These are phyloP conservation scores for Hafferia zeledoni DNA, from an alignment of 2,797 vertebrate genomes.

Conservation along the genomic window DNA sequence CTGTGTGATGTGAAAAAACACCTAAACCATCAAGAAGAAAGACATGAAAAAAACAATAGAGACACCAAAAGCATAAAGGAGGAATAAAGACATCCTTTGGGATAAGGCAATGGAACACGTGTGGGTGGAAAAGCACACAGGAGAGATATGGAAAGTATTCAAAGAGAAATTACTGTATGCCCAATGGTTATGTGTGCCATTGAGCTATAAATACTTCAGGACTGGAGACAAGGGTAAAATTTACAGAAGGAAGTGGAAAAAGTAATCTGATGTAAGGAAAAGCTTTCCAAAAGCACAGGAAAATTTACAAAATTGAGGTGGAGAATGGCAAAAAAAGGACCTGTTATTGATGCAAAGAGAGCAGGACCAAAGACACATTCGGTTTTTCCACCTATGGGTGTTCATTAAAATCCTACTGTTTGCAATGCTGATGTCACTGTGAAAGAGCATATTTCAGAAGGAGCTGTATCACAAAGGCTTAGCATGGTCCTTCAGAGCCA, in stretches of 20 bases:
- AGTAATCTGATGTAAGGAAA: background rate
- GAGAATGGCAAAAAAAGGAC: background rate
- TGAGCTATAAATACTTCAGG: slow-evolving; percentile 45
- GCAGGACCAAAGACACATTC: background rate
- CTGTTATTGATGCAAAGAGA: background rate
- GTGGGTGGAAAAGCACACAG: slow-evolving; percentile 50
- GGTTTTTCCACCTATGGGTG: fast-evolving
- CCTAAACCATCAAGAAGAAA: slow-evolving; percentile 38
- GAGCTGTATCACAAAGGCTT: background rate
- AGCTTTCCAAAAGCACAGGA: background rate
- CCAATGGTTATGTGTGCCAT: slow-evolving; percentile 45
- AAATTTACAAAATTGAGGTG: background rate
- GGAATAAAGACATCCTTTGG: slow-evolving; percentile 45
- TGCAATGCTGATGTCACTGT: background rate
- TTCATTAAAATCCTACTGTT: background rate
- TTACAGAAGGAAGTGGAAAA: slow-evolving; percentile 30
- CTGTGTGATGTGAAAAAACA: slow-evolving; percentile 44
- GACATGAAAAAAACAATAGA: slow-evolving; percentile 41
- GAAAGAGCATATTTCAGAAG: background rate
- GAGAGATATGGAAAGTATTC: slow-evolving; percentile 53
- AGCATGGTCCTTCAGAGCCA: background rate
- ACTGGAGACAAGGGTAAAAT: slow-evolving; percentile 19
- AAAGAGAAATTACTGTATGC: slow-evolving; percentile 57
- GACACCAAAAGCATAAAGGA: slow-evolving; percentile 31
- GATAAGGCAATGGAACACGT: slow-evolving; percentile 40